Evolutionary conservation across 2,113 vertebrate species (phyloP), one percentile per base, ranked within the genome.

Genomic region (Narcine bancroftii): DNA sequence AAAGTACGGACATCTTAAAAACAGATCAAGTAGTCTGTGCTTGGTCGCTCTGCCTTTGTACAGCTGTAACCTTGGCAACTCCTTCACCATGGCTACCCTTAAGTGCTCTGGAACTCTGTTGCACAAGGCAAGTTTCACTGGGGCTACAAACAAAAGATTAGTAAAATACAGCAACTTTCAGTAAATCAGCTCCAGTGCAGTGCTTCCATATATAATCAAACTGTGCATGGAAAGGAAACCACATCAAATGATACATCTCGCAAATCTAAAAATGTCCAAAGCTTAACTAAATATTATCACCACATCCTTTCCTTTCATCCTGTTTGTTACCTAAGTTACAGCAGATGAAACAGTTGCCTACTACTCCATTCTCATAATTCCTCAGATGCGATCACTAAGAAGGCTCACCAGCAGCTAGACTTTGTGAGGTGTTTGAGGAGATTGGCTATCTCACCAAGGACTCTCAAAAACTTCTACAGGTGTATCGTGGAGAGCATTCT

Each of bases 1-100:
- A 87, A 60, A 87, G 50, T 19, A 60, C 53, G 60, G 81, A 87
- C 53, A 60, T 60, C 81, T 87, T 87, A 17, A 87, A 87, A 87
- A 63, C 53, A 87, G 36, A 36, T 56, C 81, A 60, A 87, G 21
- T n/a, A 87, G 53, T 53, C 81, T 87, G 53, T 87, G 81, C 53
- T 21, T 42, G 81, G 21, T 60, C 50, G 60, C 53, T 60, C 53
- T 36, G n/a, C 33, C 24, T 50, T 45, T 36, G 60, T 53, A 87
- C 53, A 60, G 81, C 33, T 2, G 81, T 87, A 87, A 87, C 81
- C 81, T 60, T 87, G 81, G 81, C 81, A 87, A 87, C 81, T 60
- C 53, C 81, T 87, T 87, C 53, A 87, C 81, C 81, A 87, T 87
- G 81, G 36, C 81, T 36, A 87, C 81, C 81, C 53, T 60, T 60